phyloP scores from a whole-genome alignment of 2,797 vertebrate species.

The Lerista edwardsae region DNA sequence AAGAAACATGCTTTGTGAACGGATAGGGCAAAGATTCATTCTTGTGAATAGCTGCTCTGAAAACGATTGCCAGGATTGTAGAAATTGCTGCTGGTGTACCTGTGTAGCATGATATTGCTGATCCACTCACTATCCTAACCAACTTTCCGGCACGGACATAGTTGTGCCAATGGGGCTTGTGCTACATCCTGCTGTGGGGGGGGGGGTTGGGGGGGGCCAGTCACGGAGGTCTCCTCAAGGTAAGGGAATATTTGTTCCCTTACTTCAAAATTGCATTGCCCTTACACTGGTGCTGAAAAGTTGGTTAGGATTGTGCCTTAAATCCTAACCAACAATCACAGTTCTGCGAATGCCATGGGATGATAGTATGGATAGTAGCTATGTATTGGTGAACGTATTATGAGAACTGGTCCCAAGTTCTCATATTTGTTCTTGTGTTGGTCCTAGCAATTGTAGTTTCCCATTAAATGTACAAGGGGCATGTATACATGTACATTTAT shows the following conservation, averaged over 20 bases:
- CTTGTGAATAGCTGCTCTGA: not conserved
- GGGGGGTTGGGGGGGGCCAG: no score
- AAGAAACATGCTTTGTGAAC: not conserved
- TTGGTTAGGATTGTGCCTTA: no score
- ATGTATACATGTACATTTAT: not conserved
- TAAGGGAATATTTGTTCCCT: no score
- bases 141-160: no score
- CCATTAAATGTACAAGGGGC: not conserved
- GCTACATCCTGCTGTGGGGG: no score
- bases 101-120: not conserved
- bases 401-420: not conserved
- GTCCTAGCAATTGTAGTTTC: not conserved
- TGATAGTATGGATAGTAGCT: not conserved
- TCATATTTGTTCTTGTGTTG: not conserved
- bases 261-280: no score
- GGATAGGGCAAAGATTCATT: not conserved
- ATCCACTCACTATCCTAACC: not conserved
- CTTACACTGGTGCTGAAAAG: no score
- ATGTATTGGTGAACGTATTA: not conserved
- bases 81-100: not conserved
- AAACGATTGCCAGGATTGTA: not conserved
- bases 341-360: not conserved
- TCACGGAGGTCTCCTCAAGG: no score
- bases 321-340: no score
- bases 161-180: no score